Evolutionary conservation across 2,113 vertebrate species (phyloP), one percentile per base, ranked within the genome.

Genomic region (Percopsis transmontana): DNA sequence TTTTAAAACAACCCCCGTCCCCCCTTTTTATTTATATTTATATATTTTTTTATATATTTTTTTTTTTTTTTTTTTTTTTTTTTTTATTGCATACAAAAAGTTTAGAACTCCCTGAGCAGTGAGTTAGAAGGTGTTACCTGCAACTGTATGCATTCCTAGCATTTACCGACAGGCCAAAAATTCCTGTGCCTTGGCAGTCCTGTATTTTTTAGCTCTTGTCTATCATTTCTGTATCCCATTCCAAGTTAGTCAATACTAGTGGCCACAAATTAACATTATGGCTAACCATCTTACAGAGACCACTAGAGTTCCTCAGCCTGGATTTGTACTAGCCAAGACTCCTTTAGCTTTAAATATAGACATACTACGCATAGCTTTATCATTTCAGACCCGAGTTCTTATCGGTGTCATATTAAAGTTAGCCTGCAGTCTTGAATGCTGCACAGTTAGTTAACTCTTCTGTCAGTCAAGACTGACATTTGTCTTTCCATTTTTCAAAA

Each of bases 321-420:
- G 72, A 83, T 81, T 85, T 72, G 54, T 70, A 57, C 51, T 33
- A 80, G 73, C 60, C 13, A 70, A 80, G 71, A 72, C 80, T 84
- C 58, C 75, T 81, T 81, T 76, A 66, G 61, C 81, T 84, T 82
- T 90, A 91, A 81, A 91, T 89, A 88, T 87, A 88, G 87, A 82
- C 65, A 76, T 81, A 83, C 79, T 76, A 38, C 45, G 12, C 87
- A 85, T 88, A 85, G 72, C 81, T 70, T 84, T 74, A 87, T 88
- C 72, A 85, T 85, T 86, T 88, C 75, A 74, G 78, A 72, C 44
- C 61, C 74, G 57, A 65, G 81, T 74, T 84, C 77, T 85, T 83
- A 83, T 88, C 21, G 65, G 83, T 88, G 82, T 90, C 88, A 68
- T 85, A 85, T 87, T 89, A 80, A 85, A 79, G 69, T 71, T 57